These are phyloP conservation scores for Diadromus collaris DNA, from an alignment of 2,888 invertebrate species.

Conservation along the genomic window DNA sequence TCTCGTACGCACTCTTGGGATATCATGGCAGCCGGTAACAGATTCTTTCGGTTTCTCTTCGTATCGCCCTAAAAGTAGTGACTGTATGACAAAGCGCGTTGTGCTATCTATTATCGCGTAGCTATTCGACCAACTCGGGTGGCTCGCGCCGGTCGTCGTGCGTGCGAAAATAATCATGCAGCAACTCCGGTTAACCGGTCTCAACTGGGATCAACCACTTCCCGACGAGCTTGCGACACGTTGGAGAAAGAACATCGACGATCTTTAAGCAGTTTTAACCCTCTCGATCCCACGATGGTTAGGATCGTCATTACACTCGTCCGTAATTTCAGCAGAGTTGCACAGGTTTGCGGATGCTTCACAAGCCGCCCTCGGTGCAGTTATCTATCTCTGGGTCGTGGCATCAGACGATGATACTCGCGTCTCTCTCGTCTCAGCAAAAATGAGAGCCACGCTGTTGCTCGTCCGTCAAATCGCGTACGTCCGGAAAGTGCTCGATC, in stretches of 20 bases:
- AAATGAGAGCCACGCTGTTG: neutral
- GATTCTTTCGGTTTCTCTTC: neutral
- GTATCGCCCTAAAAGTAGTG: neutral
- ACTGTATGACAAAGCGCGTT: neutral
- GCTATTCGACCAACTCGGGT: slow-evolving; percentile 5
- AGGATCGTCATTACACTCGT: neutral
- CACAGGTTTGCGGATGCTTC: slow-evolving; percentile 61
- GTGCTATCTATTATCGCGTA: neutral
- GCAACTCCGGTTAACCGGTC: neutral
- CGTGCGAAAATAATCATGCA: slow-evolving; percentile 23
- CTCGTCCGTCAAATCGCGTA: neutral
- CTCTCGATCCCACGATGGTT: slow-evolving; percentile 3
- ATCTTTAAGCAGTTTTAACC: neutral
- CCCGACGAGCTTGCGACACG: neutral
- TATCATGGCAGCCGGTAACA: neutral
- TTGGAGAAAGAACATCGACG: neutral
- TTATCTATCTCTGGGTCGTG: neutral
- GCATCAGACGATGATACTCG: neutral
- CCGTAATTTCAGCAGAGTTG: slow-evolving; percentile 18
- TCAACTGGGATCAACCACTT: slow-evolving; percentile 11
- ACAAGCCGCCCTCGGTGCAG: slow-evolving; percentile 55
- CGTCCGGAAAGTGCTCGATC: neutral
- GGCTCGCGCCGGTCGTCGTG: no score
- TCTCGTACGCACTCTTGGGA: neutral
- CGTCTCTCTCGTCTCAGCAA: neutral